Conservation (phyloP, 1,140 invertebrate species). For the Scaptodrosophila lebanonensis region DNA sequence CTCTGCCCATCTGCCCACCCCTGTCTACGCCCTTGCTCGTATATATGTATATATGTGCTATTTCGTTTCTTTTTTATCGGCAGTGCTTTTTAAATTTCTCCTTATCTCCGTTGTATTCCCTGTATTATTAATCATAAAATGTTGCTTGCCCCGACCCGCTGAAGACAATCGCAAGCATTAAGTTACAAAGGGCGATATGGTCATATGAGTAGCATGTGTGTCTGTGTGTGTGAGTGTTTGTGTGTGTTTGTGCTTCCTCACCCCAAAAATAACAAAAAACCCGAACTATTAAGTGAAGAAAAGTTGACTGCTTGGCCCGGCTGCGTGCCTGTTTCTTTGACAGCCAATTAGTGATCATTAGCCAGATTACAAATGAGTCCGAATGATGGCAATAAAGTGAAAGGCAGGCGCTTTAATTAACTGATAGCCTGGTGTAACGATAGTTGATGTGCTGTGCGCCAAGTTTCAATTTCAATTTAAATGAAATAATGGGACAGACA, state of each 20-base stretch:
- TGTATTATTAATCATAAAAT: no score
- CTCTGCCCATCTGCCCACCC: no score
- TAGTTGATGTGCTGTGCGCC: background rate
- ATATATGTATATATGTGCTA: no score
- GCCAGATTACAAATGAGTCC: constrained; percentile 43
- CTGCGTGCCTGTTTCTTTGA: constrained; percentile 48
- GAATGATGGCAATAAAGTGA: constrained; percentile 32
- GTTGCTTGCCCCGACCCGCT: constrained; percentile 34
- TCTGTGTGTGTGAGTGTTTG: no score
- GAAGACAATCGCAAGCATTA: constrained; percentile 58
- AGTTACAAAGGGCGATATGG: constrained; percentile 34
- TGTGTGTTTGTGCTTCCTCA: no score
- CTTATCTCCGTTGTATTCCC: no score
- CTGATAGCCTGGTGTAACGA: constrained; percentile 4
- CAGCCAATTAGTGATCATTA: constrained; percentile 64
- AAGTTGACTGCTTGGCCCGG: constrained; percentile 8
- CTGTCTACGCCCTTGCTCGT: no score
- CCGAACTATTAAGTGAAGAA: background rate
- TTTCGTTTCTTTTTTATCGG: no score
- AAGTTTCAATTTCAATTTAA: no score
- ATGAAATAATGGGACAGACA: no score
- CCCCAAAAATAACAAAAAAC: constrained; percentile 11
- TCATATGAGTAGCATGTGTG: constrained; percentile 41
- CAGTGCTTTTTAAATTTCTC: no score
- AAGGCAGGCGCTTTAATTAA: no score